Percentiles rank a stretch among this genome's conserved stretches.
Evolutionary conservation across 2,113 vertebrate species (phyloP).

Genomic region (Zosterops pallidus): DNA sequence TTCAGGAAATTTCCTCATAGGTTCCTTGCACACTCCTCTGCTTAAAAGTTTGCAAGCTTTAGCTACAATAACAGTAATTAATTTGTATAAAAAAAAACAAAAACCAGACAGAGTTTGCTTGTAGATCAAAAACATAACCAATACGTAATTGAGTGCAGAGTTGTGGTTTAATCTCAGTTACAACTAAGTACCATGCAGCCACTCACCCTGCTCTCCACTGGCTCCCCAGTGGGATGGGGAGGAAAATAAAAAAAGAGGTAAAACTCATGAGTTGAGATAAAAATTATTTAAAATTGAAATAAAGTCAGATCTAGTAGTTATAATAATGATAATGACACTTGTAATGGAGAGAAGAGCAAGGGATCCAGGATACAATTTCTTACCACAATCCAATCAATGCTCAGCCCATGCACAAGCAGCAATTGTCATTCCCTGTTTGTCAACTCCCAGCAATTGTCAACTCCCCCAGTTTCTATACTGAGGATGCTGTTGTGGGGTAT

Average conservation of each 20-base stretch:
- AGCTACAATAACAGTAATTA: not conserved
- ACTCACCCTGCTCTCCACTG: not conserved
- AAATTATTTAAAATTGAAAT: not conserved
- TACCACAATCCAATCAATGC: accelerated
- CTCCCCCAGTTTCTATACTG: not conserved
- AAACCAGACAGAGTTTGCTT: not conserved
- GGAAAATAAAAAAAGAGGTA: not conserved
- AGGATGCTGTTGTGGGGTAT: too few species aligned
- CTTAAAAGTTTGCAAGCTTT: not conserved
- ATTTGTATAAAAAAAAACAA: too few species aligned
- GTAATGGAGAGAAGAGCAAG: not conserved
- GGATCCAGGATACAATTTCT: not conserved
- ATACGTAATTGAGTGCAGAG: not conserved
- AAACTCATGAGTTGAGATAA: not conserved
- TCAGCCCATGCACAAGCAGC: accelerated
- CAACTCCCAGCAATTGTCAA: not conserved
- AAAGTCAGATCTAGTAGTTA: not conserved
- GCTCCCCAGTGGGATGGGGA: not conserved
- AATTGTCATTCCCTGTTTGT: not conserved
- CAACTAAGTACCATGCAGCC: not conserved
- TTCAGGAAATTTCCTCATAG: not conserved
- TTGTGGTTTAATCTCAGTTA: not conserved
- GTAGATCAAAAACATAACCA: not conserved
- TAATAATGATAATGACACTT: not conserved
- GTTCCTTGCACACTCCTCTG: not conserved